phyloP scores from a whole-genome alignment of 2,888 invertebrate genomes.

The Caenorhabditis sp. region DNA sequence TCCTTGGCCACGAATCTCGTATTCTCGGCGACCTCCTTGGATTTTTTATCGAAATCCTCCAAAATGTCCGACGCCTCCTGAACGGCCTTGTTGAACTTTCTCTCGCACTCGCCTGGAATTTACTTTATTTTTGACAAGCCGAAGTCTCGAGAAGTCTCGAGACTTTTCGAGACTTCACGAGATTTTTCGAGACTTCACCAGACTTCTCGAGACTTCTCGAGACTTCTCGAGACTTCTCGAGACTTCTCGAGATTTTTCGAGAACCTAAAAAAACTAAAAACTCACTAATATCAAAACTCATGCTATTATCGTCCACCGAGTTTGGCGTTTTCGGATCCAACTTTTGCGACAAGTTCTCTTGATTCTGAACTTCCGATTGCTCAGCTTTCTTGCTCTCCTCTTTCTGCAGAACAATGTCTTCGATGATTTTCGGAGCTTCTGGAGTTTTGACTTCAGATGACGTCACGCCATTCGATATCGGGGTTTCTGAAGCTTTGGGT shows the following conservation, averaged over 20 bases:
- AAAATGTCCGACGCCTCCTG: conserved; percentile 51
- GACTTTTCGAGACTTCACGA: too few species aligned
- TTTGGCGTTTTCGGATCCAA: conserved; percentile 37
- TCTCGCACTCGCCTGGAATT: conserved; percentile 62
- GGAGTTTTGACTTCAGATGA: neutral
- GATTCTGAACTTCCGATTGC: neutral
- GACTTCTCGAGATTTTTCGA: too few species aligned
- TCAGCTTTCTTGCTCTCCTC: neutral
- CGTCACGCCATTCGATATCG: too few species aligned
- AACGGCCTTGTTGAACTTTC: conserved; percentile 54
- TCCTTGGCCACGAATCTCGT: conserved; percentile 48
- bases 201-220: too few species aligned
- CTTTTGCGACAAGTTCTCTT: neutral
- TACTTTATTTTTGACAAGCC: neutral
- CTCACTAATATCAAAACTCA: conserved; percentile 65
- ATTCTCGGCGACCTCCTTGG: conserved; percentile 54
- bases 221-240: too few species aligned
- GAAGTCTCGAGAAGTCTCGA: neutral
- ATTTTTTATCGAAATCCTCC: conserved; percentile 61
- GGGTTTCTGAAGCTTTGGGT: neutral
- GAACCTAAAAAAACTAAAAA: too few species aligned
- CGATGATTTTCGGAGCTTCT: conserved; percentile 1
- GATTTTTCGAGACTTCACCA: too few species aligned
- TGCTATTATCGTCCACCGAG: conserved; percentile 58
- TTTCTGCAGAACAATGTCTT: neutral